Conservation (phyloP, 2,113 vertebrate genomes). For the Bubo blakistoni region DNA sequence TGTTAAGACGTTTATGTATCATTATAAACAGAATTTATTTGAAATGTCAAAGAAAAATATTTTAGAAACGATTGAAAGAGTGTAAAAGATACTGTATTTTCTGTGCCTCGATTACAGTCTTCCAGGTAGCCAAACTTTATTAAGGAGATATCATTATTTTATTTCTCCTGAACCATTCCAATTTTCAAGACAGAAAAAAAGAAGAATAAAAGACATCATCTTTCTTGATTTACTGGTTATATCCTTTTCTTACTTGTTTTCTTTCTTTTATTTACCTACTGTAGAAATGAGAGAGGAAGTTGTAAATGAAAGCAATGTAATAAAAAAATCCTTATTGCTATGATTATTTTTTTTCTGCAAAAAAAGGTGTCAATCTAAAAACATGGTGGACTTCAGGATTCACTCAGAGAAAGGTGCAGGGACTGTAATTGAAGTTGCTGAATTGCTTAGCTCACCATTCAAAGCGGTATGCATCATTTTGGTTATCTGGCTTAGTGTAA, state of each 20-base stretch:
- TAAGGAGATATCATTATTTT: neutral
- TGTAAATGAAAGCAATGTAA: neutral
- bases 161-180: neutral
- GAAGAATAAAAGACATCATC: accelerated
- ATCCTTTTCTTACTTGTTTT: neutral
- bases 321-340: neutral
- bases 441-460: neutral
- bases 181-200: neutral
- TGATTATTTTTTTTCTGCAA: neutral
- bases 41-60: neutral
- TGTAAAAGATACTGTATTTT: neutral
- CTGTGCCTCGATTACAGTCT: neutral
- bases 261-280: neutral
- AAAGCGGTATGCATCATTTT: neutral
- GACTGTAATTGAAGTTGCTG: neutral
- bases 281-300: neutral
- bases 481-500: neutral
- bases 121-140: neutral
- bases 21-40: neutral
- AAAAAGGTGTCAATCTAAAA: neutral
- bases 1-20: neutral
- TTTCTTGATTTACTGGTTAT: neutral
- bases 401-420: neutral
- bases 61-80: neutral
- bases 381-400: neutral